Evolutionary conservation across 2,888 invertebrate genomes (phyloP).

Genomic region (Nephrotoma guestfalica): DNA sequence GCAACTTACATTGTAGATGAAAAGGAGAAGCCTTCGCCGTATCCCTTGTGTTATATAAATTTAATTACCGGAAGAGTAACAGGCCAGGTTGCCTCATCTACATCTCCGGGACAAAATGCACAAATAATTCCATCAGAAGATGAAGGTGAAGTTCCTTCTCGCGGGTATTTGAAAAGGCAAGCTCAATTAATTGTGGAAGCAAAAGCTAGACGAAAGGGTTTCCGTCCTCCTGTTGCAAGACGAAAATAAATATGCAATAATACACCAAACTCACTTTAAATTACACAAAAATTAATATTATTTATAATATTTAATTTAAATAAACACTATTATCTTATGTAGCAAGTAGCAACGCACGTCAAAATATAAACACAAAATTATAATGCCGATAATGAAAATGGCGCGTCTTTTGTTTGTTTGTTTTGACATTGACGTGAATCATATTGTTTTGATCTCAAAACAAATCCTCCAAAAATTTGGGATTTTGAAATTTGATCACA

Average conservation of each 20-base stretch:
- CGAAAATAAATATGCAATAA: neutral
- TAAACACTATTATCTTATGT: too few species aligned
- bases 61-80: constrained; percentile 27
- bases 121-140: constrained; percentile 50
- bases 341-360: too few species aligned
- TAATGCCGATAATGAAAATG: too few species aligned
- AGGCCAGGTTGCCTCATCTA: constrained; percentile 23
- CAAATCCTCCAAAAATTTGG: too few species aligned
- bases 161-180: constrained; percentile 64
- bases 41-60: constrained; percentile 31
- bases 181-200: constrained; percentile 72
- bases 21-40: constrained; percentile 26
- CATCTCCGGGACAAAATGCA: constrained; percentile 29
- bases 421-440: too few species aligned
- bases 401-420: too few species aligned
- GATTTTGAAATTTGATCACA: too few species aligned
- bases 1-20: constrained; percentile 18
- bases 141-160: constrained; percentile 70
- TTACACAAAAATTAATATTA: too few species aligned
- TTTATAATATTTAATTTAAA: too few species aligned
- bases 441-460: too few species aligned
- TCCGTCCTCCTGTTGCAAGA: constrained; percentile 29
- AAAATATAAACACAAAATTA: too few species aligned
- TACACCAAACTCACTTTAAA: too few species aligned
- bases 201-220: constrained; percentile 62